Evolutionary conservation across 2,888 invertebrate species (phyloP).

Genomic region (Cactoblastis cactorum): DNA sequence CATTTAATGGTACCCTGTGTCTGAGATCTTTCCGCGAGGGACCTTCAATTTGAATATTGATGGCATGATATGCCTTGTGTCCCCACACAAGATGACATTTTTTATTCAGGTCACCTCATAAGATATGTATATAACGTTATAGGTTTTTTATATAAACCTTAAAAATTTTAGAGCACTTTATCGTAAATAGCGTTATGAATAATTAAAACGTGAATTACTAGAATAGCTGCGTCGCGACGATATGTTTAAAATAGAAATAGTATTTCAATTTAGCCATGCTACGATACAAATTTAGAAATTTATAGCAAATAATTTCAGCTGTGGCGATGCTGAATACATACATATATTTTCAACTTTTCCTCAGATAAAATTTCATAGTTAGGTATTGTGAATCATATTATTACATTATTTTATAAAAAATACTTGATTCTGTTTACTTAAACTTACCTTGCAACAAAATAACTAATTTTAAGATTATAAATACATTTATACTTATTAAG

Average conservation of each 20-base stretch:
- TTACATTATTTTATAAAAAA: no score
- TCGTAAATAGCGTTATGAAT: conserved; percentile 2
- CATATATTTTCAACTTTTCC: no score
- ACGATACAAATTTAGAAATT: not conserved
- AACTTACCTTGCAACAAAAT: no score
- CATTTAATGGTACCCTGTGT: conserved; percentile 66
- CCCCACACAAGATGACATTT: conserved; percentile 36
- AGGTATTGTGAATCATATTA: no score
- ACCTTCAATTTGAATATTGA: conserved; percentile 73
- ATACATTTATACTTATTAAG: no score
- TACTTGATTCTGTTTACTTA: no score
- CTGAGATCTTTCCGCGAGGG: conserved; percentile 59
- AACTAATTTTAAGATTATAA: no score
- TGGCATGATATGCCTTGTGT: conserved; percentile 44
- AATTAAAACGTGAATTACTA: not conserved
- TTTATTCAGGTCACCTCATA: conserved; percentile 46
- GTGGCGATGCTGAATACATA: not conserved
- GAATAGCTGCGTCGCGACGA: not conserved
- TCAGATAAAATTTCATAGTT: no score
- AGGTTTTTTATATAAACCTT: conserved; percentile 25
- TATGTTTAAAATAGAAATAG: not conserved
- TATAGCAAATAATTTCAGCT: not conserved
- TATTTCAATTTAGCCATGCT: not conserved
- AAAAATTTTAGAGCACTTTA: conserved; percentile 8
- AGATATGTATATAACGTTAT: conserved; percentile 33